Conservation (phyloP, 2,888 invertebrate genomes). For the Polydrusus pterygomalis region DNA sequence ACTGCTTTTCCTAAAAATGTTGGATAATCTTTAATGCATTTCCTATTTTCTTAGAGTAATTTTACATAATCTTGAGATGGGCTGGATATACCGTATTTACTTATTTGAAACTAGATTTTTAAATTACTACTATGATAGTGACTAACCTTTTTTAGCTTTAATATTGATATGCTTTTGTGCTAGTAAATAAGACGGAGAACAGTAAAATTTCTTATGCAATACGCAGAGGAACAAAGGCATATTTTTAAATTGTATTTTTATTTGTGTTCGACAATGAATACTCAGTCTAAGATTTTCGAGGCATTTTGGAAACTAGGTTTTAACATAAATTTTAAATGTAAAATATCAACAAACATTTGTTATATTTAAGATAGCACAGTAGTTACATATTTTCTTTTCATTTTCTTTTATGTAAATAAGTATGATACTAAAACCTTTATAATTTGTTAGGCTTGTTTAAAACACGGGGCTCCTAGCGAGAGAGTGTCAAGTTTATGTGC, state of each 20-base stretch:
- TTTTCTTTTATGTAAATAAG: slow-evolving; percentile 38
- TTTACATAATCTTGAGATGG: neutral
- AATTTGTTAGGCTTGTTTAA: neutral
- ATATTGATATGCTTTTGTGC: slow-evolving; percentile 8
- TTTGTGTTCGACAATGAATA: neutral
- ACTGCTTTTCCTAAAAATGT: too few relatives aligned
- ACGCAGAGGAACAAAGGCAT: slow-evolving; percentile 7
- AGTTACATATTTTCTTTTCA: slow-evolving; percentile 48
- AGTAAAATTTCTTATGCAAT: neutral
- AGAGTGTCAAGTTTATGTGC: too few relatives aligned
- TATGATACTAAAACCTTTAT: neutral
- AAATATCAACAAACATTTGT: slow-evolving; percentile 61
- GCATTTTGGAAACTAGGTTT: slow-evolving; percentile 57
- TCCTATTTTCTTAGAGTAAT: too few relatives aligned
- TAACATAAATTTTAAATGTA: slow-evolving; percentile 63
- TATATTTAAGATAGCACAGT: slow-evolving; percentile 62
- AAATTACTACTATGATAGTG: neutral
- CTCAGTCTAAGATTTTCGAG: neutral
- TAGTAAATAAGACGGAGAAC: neutral
- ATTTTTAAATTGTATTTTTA: slow-evolving; percentile 15
- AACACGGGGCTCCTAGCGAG: too few relatives aligned
- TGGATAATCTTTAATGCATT: too few relatives aligned
- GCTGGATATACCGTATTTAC: neutral
- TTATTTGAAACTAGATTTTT: slow-evolving; percentile 11
- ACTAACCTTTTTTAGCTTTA: neutral